These are phyloP conservation scores for Onchidella celtica DNA, from an alignment of 2,888 invertebrate species.

Conservation along the genomic window DNA sequence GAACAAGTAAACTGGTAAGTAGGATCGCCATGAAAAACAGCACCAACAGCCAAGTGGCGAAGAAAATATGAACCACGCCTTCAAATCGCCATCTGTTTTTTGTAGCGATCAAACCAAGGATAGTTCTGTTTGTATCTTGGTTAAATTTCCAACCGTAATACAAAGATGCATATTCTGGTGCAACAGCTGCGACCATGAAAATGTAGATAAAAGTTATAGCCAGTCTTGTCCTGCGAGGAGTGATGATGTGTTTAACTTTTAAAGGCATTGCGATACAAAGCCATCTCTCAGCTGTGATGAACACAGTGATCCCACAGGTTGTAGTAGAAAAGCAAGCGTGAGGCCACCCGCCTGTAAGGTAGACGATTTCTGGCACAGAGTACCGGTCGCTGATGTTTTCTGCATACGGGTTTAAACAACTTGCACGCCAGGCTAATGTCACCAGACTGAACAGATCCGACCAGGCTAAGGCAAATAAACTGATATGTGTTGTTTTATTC, in stretches of 20 bases:
- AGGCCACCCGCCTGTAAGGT: no score
- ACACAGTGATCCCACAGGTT: no score
- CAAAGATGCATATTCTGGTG: not conserved
- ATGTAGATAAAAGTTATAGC: not conserved
- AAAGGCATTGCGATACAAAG: no score
- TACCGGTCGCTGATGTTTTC: not conserved
- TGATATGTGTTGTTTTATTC: no score
- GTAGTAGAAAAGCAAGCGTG: no score
- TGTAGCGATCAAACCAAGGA: not conserved
- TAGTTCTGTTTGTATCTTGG: not conserved
- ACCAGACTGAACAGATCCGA: no score
- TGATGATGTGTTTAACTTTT: no score
- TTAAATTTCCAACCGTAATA: no score
- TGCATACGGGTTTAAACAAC: not conserved
- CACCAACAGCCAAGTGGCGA: not conserved
- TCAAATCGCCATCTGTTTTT: not conserved
- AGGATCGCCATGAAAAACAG: not conserved
- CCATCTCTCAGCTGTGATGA: no score
- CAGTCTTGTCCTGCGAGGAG: no score
- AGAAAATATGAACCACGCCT: not conserved
- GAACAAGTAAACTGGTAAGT: not conserved
- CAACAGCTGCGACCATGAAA: not conserved
- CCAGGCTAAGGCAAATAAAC: no score
- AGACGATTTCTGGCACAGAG: no score
- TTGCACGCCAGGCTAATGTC: not conserved